Base-by-base conservation (phyloP, 2,888 invertebrate genomes). In the Rhagophthalmus giganteus region DNA sequence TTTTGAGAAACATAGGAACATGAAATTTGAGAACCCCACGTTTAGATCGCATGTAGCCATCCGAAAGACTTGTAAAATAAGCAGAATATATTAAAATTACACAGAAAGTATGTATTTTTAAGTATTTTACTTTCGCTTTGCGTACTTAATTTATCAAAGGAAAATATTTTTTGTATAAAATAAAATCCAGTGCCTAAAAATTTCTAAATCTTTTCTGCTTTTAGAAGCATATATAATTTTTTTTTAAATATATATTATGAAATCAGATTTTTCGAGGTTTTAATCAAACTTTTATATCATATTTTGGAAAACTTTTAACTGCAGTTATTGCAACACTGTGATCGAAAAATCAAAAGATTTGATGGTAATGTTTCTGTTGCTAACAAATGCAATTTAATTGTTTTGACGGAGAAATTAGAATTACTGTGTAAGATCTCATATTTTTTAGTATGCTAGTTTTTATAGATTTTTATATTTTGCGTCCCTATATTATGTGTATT, bases 351-450 rank as follows among this genome's bases (percentile, higher is more conserved):
- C 13, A 12, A 28, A 7, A 6, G 11, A 7, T 10, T 28, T 28
- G 2, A 27, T 9, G 7, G 9, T 3, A 33, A 33, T 12, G n/a
- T 2, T n/a, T 33, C 32, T 33, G 11, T 33, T 33, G n/a, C 16
- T 13, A 10, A 32, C 33, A 39, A 46, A n/a, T n/a, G 30, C 26
- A 30, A 15, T 37, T 25, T 39, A 16, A 39, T 31, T 30, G 44
- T 39, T 44, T 39, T 40, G 35, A 39, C 28, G 7, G 27, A n/a
- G n/a, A 32, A 28, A 33, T 39, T 38, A 45, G 24, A 49, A 32
- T 34, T 50, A 40, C 28, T 45, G n/a, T 37, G 11, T 54, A 52
- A 53, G 56, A 56, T 56, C 56, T 56, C 56, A 56, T 42, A 45
- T 42, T 48, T 46, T 30, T 38, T 50, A 50, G 50, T 41, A 35